These are phyloP conservation scores for Actias luna DNA, from an alignment of 2,888 invertebrate species.

Conservation along the genomic window DNA sequence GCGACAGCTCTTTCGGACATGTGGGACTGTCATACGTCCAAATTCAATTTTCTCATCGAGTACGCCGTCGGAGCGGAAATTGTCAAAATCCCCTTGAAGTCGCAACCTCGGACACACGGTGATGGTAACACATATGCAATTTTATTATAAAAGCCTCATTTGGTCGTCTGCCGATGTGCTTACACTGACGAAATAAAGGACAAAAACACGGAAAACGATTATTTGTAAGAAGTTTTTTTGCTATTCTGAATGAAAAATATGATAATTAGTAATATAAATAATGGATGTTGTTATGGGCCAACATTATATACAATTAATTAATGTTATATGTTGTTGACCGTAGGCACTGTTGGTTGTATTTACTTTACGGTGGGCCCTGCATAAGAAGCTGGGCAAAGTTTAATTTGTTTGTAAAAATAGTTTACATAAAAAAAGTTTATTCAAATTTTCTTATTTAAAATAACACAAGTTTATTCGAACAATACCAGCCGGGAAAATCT, in stretches of 20 bases:
- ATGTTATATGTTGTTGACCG: too few relatives aligned
- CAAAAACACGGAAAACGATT: background rate
- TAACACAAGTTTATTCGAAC: too few relatives aligned
- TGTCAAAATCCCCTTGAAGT: conserved; percentile 34
- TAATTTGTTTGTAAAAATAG: too few relatives aligned
- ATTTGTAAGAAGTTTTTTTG: background rate
- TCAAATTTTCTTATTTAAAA: too few relatives aligned
- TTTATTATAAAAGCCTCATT: conserved; percentile 27
- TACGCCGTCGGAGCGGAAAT: conserved; percentile 39
- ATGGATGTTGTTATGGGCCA: too few relatives aligned
- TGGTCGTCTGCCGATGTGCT: background rate
- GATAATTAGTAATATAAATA: too few relatives aligned
- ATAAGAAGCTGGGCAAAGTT: too few relatives aligned
- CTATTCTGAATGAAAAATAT: background rate
- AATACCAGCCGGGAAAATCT: too few relatives aligned
- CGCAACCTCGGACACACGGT: conserved; percentile 22
- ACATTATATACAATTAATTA: too few relatives aligned
- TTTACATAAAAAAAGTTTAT: too few relatives aligned
- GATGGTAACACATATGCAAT: conserved; percentile 29
- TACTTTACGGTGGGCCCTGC: too few relatives aligned
- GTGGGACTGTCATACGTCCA: conserved; percentile 15
- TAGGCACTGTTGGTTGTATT: too few relatives aligned
- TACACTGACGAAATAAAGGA: background rate
- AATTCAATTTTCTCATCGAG: conserved; percentile 39
- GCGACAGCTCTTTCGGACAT: conserved; percentile 20